Evolutionary conservation across 2,797 vertebrate genomes (phyloP), one percentile per base, ranked within the genome.

Genomic region (Myotis planiceps): DNA sequence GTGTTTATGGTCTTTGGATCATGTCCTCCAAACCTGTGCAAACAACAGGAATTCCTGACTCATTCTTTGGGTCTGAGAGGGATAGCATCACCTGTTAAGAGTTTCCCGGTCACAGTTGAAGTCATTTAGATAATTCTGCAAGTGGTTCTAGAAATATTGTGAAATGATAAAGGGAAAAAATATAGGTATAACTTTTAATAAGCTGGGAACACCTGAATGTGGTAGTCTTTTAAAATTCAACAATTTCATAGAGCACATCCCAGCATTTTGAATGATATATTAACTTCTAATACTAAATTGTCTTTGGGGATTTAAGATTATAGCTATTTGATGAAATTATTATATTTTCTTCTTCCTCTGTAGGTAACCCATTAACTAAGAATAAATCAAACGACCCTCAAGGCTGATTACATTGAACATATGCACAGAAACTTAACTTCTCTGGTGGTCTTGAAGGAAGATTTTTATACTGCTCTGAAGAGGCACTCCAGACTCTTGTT

Each of bases 311-410:
- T 83, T 94, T 0, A 0, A 95, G 92, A 32, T 29, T 83, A 55
- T 79, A 87, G 79, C 6, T 76, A 3, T 93, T 42, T 76, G 65
- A 37, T 76, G 32, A 80, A 97, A 94, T 97, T 93, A 98, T 97
- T 88, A 84, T 97, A 66, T 97, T 89, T 98, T 97, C 90, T 98
- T 96, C 95, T 98, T 98, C 34, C 83, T 96, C 98, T 98, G 32
- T 97, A 99, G 99, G 98, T 99, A 97, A 98, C 98, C 91, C 97
- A 98, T 97, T 98, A 98, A 98, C 97, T 96, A 97, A 98, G 98
- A 97, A 96, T 93, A 97, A 97, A 97, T 97, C 97, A 97, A 97
- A 96, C 89, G 94, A 92, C 75, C 96, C 92, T 98, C 95, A 97
- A 98, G 94, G 91, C 96, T 97, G 94, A 88, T 95, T 95, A 96